These are phyloP conservation scores for Agrotis ipsilon DNA, from an alignment of 2,888 invertebrate genomes.

Conservation along the genomic window DNA sequence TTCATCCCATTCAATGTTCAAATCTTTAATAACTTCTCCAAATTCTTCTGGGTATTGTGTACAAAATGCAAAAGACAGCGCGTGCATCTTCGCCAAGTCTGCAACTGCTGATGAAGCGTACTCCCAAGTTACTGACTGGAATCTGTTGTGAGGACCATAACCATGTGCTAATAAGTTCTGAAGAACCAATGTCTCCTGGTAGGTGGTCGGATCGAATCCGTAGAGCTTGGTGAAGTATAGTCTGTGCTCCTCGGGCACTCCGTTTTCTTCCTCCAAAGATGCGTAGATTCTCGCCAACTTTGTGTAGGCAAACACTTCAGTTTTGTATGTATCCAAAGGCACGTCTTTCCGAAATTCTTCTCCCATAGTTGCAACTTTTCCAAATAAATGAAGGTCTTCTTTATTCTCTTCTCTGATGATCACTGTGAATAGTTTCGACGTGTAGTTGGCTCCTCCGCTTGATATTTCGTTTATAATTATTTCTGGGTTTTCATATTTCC, in stretches of 20 bases:
- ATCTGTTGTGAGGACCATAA: slow-evolving; percentile 68
- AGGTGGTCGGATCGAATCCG: slow-evolving; percentile 56
- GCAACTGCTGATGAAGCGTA: slow-evolving; percentile 67
- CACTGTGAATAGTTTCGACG: slow-evolving; percentile 70
- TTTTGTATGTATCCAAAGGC: slow-evolving; percentile 35
- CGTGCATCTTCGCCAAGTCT: slow-evolving; percentile 76
- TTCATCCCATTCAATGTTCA: neutral
- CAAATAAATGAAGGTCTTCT: slow-evolving; percentile 72
- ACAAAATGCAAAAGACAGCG: slow-evolving; percentile 73
- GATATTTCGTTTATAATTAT: slow-evolving; percentile 66
- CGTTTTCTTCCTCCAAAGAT: slow-evolving; percentile 54
- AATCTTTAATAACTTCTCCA: neutral
- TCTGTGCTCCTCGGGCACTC: slow-evolving; percentile 62
- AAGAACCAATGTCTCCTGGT: slow-evolving; percentile 74
- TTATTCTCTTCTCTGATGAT: slow-evolving; percentile 64
- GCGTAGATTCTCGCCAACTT: slow-evolving; percentile 50
- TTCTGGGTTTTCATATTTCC: slow-evolving; percentile 63
- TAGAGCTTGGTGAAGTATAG: slow-evolving; percentile 67
- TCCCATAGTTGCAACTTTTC: slow-evolving; percentile 68
- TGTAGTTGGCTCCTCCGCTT: slow-evolving; percentile 77
- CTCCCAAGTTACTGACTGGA: slow-evolving; percentile 68
- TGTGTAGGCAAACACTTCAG: slow-evolving; percentile 60
- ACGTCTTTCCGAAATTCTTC: slow-evolving; percentile 18
- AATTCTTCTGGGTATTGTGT: slow-evolving; percentile 70
- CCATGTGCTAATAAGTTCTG: slow-evolving; percentile 70